Evolutionary conservation across 2,113 vertebrate species (phyloP).

Genomic region (Spea bombifrons): DNA sequence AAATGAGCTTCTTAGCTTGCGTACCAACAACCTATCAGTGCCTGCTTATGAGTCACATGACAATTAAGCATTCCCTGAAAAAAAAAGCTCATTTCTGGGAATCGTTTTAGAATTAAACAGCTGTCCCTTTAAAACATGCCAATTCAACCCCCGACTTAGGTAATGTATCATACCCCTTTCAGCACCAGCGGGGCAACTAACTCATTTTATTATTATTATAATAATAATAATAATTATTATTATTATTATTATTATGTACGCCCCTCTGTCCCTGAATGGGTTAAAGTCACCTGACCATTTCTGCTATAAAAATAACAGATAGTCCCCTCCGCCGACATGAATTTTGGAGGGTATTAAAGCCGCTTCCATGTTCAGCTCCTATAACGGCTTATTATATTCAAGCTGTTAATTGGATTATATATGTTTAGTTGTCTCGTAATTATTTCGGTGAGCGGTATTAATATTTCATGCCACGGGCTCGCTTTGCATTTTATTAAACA

Average conservation of each 20-base stretch:
- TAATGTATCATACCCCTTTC: too few species aligned
- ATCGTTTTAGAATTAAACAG: too few species aligned
- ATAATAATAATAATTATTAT: too few species aligned
- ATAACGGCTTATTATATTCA: constrained; percentile 12
- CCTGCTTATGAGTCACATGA: too few species aligned
- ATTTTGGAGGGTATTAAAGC: not conserved
- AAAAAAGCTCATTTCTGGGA: too few species aligned
- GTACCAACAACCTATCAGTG: too few species aligned
- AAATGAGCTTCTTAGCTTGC: too few species aligned
- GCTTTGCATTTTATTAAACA: constrained; percentile 32
- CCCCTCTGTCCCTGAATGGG: not conserved
- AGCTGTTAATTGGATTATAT: constrained; percentile 41
- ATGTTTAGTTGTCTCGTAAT: constrained; percentile 37
- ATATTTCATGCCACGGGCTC: constrained; percentile 22
- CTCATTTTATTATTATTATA: too few species aligned
- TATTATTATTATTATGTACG: not conserved
- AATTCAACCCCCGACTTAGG: too few species aligned
- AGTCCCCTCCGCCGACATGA: not conserved
- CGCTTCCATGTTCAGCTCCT: not conserved
- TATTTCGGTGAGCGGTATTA: constrained; percentile 30
- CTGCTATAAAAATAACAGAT: not conserved
- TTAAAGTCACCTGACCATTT: not conserved
- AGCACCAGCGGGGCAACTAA: too few species aligned
- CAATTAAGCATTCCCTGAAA: too few species aligned
- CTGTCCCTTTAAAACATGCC: too few species aligned